A percentile compares a stretch with the other conserved stretches of the same genome.
Evolutionary conservation across 37 sponge, comb jelly and placozoan genomes (phyloP).

Genomic region (Aphrocallistes beatrix): DNA sequence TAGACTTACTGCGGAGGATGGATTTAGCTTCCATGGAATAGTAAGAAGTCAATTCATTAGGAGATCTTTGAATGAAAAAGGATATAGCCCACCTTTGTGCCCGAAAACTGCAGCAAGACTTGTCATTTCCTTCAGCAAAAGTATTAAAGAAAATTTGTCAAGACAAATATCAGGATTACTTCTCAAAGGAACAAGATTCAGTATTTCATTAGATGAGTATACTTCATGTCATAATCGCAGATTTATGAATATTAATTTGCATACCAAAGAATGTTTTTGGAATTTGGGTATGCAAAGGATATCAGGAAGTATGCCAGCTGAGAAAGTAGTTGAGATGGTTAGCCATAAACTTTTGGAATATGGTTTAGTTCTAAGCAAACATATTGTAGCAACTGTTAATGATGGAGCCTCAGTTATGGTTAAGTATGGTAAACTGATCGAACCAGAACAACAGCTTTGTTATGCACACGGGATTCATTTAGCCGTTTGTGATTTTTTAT

Average conservation of each 20-base stretch:
- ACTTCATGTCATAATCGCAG: neutral
- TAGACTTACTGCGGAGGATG: neutral
- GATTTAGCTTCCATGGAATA: neutral
- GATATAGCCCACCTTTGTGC: neutral
- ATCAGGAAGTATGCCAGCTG: neutral
- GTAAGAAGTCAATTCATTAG: neutral
- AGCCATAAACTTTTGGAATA: neutral
- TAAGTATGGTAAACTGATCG: neutral
- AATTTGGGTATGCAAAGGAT: neutral
- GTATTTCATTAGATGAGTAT: neutral
- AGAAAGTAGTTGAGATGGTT: neutral
- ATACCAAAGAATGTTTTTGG: neutral
- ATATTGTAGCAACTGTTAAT: neutral
- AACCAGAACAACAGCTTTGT: neutral
- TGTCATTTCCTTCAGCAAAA: neutral
- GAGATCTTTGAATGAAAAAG: neutral
- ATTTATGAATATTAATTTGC: neutral
- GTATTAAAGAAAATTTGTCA: neutral
- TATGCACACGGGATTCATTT: neutral
- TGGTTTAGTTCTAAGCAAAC: neutral
- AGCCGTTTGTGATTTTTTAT: neutral
- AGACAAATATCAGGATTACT: neutral
- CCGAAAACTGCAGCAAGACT: neutral
- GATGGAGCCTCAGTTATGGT: conserved; percentile 13
- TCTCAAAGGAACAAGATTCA: neutral